phyloP scores from a whole-genome alignment of 2,113 vertebrate genomes.

The Aramus guarauna region DNA sequence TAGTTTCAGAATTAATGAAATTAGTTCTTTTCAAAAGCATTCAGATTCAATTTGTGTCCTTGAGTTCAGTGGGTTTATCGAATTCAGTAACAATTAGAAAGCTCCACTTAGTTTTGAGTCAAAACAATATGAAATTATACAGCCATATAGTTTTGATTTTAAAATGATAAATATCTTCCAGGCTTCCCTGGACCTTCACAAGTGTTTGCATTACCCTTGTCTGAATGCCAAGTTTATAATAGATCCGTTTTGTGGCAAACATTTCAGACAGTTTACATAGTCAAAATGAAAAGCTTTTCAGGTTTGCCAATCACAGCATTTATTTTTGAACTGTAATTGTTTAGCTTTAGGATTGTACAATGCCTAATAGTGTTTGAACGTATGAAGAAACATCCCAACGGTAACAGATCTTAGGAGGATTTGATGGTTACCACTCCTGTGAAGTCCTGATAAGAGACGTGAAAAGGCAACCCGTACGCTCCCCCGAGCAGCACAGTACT shows the following conservation, averaged over 20 bases:
- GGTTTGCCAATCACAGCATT: not conserved
- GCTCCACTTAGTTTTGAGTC: not conserved
- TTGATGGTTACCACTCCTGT: not conserved
- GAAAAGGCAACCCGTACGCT: fast-evolving
- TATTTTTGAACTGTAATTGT: not conserved
- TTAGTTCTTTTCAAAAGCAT: not conserved
- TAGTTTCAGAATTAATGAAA: not conserved
- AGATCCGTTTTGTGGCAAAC: not conserved
- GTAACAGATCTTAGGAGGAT: not conserved
- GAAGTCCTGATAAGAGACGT: not conserved
- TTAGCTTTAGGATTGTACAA: not conserved
- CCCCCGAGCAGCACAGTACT: not conserved
- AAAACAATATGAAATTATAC: not conserved
- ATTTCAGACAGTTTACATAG: not conserved
- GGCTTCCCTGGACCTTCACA: not conserved
- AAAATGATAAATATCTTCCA: not conserved
- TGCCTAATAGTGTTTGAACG: not conserved
- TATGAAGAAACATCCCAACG: not conserved
- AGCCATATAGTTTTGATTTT: not conserved
- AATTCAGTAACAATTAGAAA: not conserved
- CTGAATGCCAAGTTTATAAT: not conserved
- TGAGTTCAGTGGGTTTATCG: not conserved
- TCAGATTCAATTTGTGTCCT: not conserved
- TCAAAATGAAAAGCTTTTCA: not conserved
- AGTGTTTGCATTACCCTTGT: not conserved